Evolutionary conservation across 64 coral and sea anemone genomes (phyloP).

Genomic region (Pocillopora damicornis): DNA sequence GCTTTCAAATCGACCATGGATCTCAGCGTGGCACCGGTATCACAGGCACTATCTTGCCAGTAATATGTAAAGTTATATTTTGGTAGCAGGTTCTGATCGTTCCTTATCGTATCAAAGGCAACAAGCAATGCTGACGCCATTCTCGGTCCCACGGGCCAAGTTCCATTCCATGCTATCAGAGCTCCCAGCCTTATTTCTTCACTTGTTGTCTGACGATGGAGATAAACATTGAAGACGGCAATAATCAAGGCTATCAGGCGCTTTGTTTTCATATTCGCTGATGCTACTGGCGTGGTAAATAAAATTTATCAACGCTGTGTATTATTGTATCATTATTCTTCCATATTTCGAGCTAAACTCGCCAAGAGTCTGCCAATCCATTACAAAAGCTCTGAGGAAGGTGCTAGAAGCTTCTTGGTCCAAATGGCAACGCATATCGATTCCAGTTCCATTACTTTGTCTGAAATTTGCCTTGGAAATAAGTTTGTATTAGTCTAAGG

Average conservation of each 20-base stretch:
- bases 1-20: conserved; percentile 49
- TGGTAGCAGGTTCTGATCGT: conserved; percentile 34
- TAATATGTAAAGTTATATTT: conserved; percentile 61
- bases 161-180: conserved; percentile 67
- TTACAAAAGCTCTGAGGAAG: not conserved
- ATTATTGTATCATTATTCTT: not conserved
- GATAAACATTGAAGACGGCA: not conserved
- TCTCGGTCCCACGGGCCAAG: conserved; percentile 43
- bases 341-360: not conserved
- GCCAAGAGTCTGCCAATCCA: not conserved
- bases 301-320: not conserved
- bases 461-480: not conserved
- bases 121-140: conserved; percentile 56
- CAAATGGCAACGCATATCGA: not conserved
- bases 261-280: conserved; percentile 3
- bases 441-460: not conserved
- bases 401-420: not conserved
- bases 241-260: not conserved
- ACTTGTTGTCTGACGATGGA: not conserved
- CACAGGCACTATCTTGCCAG: conserved; percentile 59
- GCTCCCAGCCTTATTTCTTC: conserved; percentile 59
- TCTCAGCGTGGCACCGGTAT: conserved; percentile 44
- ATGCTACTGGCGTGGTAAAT: not conserved
- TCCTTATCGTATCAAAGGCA: conserved; percentile 29
- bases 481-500: not conserved